Percentiles rank a stretch among this genome's conserved stretches.
phyloP scores from a whole-genome alignment of 1,140 invertebrate species.

The Pectinophora gossypiella region DNA sequence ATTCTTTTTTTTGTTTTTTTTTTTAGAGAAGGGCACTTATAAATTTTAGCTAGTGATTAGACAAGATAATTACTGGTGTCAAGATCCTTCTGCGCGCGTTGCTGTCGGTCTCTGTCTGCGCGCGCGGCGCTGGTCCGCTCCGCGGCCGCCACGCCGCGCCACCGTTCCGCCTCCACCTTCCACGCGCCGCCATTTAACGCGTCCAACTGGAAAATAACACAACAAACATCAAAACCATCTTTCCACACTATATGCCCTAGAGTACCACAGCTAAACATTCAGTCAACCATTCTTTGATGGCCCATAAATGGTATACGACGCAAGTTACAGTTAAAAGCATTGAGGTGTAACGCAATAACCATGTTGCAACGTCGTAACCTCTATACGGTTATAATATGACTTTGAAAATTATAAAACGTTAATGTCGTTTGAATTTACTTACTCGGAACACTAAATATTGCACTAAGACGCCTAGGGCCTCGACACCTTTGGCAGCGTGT shows the following conservation, averaged over 20 bases:
- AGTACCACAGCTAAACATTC: too few species aligned
- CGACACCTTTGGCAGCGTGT: constrained; percentile 74
- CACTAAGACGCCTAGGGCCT: constrained; percentile 82
- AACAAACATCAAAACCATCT: too few species aligned
- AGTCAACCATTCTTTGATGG: too few species aligned
- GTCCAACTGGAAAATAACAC: constrained; percentile 55
- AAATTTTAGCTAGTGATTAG: neutral
- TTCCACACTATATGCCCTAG: too few species aligned
- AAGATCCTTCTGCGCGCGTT: constrained; percentile 66
- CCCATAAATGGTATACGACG: too few species aligned
- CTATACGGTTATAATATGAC: too few species aligned
- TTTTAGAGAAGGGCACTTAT: neutral
- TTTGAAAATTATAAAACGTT: too few species aligned
- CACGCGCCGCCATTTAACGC: constrained; percentile 65
- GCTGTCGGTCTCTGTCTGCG: constrained; percentile 58
- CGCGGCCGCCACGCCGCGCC: constrained; percentile 60
- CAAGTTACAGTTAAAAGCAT: too few species aligned
- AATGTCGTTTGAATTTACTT: too few species aligned
- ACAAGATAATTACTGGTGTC: constrained; percentile 65
- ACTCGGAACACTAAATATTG: constrained; percentile 84
- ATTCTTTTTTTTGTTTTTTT: too few species aligned
- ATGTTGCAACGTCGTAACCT: too few species aligned
- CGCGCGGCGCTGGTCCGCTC: constrained; percentile 60
- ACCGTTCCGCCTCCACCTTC: constrained; percentile 60
- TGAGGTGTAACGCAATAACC: too few species aligned